Conservation (phyloP, 2,113 vertebrate species). For the Nannobrachium achirus region DNA sequence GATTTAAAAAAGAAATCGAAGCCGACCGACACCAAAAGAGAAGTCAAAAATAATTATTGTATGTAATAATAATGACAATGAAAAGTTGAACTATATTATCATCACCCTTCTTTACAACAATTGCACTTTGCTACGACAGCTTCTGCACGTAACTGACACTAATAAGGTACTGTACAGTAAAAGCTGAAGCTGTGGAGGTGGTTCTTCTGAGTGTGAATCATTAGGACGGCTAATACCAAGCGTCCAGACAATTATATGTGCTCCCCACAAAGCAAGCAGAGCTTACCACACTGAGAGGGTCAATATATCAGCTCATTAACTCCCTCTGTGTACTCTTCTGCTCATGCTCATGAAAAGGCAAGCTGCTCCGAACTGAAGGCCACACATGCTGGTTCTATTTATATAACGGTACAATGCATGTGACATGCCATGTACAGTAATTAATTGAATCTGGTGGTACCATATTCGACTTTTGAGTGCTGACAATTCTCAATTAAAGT, state of each 20-base stretch:
- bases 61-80: neutral
- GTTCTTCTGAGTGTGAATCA: conserved; percentile 30
- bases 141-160: neutral
- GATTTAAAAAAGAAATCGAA: no score
- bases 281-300: conserved; percentile 15
- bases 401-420: no score
- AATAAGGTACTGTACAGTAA: conserved; percentile 1
- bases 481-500: neutral
- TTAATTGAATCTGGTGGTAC: neutral
- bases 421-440: no score
- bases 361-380: no score
- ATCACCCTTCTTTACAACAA: no score
- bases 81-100: neutral
- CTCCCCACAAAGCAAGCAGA: conserved; percentile 25
- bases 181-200: neutral
- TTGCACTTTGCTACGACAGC: neutral
- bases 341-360: neutral
- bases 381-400: no score
- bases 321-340: conserved; percentile 15
- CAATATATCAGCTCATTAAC: conserved; percentile 37
- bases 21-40: no score
- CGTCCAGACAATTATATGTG: conserved; percentile 35
- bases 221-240: conserved; percentile 22
- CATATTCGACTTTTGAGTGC: neutral
- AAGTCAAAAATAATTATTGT: no score